Base-by-base conservation (phyloP, 2,797 vertebrate species). In the Gymnopithys bicolor region DNA sequence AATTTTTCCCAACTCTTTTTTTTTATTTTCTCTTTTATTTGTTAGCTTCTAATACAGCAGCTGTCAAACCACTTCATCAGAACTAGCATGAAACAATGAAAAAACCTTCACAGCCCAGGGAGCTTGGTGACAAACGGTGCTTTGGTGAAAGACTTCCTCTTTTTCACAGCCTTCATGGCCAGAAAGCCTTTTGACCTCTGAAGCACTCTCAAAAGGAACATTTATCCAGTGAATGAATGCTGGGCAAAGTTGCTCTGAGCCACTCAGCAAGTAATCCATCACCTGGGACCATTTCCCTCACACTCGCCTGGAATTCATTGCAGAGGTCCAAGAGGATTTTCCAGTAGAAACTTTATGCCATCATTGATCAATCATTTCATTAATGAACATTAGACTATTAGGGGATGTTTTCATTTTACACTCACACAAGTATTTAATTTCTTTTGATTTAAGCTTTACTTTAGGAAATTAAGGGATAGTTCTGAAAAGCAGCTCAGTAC, bases 161-260 rank as follows among this genome's bases (percentile, higher is more conserved):
- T 93, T 89, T 94, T 84, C 87, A 90, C 56, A 74, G 63, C 35
- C 70, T 93, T 89, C 67, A 24, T 37, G 88, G 32, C 13, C 70
- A 93, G 63, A 87, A 85, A 92, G 81, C 58, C 68, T 90, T 95
- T 81, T 95, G 89, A 95, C 83, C 87, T 92, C 63, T 48, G 33
- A 90, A 88, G 46, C n/a, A 39, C 55, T 86, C 55, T 83, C 73
- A 85, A 93, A 92, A 89, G 82, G 82, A 92, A 87, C 43, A 85
- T 80, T 87, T 73, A 90, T 70, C 39, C 77, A 58, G 51, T 71
- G 45, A 88, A 87, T 90, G 64, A 95, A 93, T 90, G 67, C 53
- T 69, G 73, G 48, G 33, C 62, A 94, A 94, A 84, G 73, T 84
- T 90, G 30, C 30, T 87, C 45, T 83, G 76, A 95, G 64, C 56